Conservation (phyloP, 1,140 invertebrate species). For the Meloidogyne chitwoodi region DNA sequence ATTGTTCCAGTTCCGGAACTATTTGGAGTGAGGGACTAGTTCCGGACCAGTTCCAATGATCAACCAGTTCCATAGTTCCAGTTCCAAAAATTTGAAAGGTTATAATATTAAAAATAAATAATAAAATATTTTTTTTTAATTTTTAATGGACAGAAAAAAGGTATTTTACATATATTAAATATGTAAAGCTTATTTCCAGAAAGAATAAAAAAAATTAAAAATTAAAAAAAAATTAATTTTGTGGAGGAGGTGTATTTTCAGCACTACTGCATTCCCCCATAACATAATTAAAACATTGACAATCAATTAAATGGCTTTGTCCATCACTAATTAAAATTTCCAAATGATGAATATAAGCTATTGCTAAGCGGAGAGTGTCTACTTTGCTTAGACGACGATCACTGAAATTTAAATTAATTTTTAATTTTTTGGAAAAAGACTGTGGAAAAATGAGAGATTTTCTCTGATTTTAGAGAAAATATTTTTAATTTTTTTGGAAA, state of each 20-base stretch:
- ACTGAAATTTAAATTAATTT: slow-evolving; percentile 41
- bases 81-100: too few species aligned
- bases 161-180: too few species aligned
- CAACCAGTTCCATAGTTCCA: too few species aligned
- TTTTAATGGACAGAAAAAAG: too few species aligned
- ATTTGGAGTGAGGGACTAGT: too few species aligned
- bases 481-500: neutral
- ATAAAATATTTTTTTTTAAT: too few species aligned
- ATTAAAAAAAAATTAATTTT: too few species aligned
- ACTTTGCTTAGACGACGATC: slow-evolving; percentile 64
- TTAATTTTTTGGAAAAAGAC: neutral
- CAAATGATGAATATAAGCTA: slow-evolving; percentile 62
- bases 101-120: too few species aligned
- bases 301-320: slow-evolving; percentile 66
- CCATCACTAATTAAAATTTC: slow-evolving; percentile 57
- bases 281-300: slow-evolving; percentile 29
- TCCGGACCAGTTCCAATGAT: too few species aligned
- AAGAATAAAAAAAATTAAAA: too few species aligned
- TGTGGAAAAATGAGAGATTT: neutral
- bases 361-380: slow-evolving; percentile 63
- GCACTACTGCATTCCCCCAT: neutral
- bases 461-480: neutral
- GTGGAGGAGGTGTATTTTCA: neutral
- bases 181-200: too few species aligned
- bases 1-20: too few species aligned